These are phyloP conservation scores for Oryzias curvinotus DNA, from an alignment of 2,113 vertebrate species.

Conservation along the genomic window DNA sequence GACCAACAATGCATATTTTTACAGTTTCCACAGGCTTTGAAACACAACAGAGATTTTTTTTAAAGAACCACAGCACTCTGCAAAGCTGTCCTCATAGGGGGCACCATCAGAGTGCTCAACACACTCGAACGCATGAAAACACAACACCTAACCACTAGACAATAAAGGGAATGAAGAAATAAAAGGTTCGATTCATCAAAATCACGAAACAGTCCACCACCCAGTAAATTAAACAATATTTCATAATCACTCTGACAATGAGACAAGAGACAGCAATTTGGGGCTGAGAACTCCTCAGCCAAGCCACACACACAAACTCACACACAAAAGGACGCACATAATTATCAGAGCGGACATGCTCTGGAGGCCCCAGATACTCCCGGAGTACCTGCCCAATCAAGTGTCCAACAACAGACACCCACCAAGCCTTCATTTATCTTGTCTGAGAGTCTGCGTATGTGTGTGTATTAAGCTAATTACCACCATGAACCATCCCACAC, in stretches of 20 bases:
- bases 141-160: slow-evolving; percentile 71
- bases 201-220: slow-evolving; percentile 76
- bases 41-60: too few relatives aligned
- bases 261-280: slow-evolving; percentile 87
- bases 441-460: slow-evolving; percentile 75
- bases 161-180: slow-evolving; percentile 84
- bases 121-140: slow-evolving; percentile 38
- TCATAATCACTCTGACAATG: slow-evolving; percentile 88
- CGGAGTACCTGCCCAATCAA: slow-evolving; percentile 83
- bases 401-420: slow-evolving; percentile 87
- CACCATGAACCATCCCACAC: slow-evolving; percentile 76
- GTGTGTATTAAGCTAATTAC: slow-evolving; percentile 79
- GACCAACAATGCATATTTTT: too few relatives aligned
- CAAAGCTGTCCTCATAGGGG: slow-evolving; percentile 30
- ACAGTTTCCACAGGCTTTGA: too few relatives aligned
- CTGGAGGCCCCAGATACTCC: slow-evolving; percentile 87
- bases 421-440: slow-evolving; percentile 98
- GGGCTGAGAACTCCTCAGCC: slow-evolving; percentile 82
- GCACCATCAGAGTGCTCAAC: slow-evolving; percentile 25
- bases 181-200: slow-evolving; percentile 88
- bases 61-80: too few relatives aligned
- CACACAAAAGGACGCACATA: slow-evolving; percentile 70
- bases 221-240: slow-evolving; percentile 89
- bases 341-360: slow-evolving; percentile 94
- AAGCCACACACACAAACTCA: slow-evolving; percentile 61